Evolutionary conservation across 1,140 invertebrate genomes (phyloP).

Genomic region (Antheraea pernyi): DNA sequence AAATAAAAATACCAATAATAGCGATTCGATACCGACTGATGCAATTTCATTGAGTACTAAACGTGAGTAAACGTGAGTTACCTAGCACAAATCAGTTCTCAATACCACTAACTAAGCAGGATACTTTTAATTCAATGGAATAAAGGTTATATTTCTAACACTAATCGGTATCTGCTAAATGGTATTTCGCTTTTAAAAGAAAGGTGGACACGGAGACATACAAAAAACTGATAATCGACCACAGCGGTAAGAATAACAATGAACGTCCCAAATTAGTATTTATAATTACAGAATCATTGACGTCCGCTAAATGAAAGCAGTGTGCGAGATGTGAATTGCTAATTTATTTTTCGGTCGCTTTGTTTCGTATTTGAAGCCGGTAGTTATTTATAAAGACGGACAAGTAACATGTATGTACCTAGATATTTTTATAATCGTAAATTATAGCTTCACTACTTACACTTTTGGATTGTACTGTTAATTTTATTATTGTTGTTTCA

Average conservation of each 20-base stretch:
- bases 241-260: constrained; percentile 64
- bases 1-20: constrained; percentile 71
- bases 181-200: constrained; percentile 41
- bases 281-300: constrained; percentile 72
- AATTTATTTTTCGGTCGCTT: constrained; percentile 30
- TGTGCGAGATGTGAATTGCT: constrained; percentile 56
- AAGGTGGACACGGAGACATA: constrained; percentile 46
- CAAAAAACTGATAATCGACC: constrained; percentile 69
- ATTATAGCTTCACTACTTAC: neutral
- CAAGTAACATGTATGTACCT: neutral
- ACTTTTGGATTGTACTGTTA: neutral
- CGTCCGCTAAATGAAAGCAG: constrained; percentile 56
- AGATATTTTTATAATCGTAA: neutral
- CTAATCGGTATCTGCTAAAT: constrained; percentile 18
- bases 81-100: constrained; percentile 52
- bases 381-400: constrained; percentile 11
- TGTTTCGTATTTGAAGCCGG: constrained; percentile 21
- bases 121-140: constrained; percentile 30
- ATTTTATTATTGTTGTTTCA: neutral
- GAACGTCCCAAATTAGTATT: constrained; percentile 70
- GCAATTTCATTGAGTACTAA: constrained; percentile 72
- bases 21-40: constrained; percentile 64
- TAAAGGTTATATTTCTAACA: constrained; percentile 34
- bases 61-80: constrained; percentile 67
- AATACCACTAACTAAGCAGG: constrained; percentile 24